These are phyloP conservation scores for Pygoscelis adeliae DNA, from an alignment of 2,113 vertebrate species.

Conservation along the genomic window DNA sequence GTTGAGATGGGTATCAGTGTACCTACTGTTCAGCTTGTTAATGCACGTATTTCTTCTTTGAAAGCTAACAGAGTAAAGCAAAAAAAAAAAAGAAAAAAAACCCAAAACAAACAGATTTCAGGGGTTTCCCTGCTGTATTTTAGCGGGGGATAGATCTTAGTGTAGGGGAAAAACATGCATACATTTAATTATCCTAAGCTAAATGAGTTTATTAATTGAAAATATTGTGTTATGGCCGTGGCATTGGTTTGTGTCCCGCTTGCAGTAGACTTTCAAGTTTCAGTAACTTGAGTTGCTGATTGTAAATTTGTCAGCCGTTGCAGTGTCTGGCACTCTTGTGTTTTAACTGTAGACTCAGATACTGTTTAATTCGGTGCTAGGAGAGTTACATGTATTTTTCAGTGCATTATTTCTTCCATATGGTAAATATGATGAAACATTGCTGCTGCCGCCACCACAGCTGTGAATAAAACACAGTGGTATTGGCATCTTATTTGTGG, in stretches of 20 bases:
- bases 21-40: not conserved
- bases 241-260: not conserved
- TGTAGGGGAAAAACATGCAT: accelerated
- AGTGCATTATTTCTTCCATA: not conserved
- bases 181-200: not conserved
- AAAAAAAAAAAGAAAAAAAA: accelerated
- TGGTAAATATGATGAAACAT: not conserved
- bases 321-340: not conserved
- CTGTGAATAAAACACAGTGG: not conserved
- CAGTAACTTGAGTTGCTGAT: not conserved
- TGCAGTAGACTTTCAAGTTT: not conserved
- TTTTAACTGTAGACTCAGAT: not conserved
- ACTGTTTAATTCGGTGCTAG: not conserved
- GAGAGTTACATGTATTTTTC: not conserved
- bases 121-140: not conserved
- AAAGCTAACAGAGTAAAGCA: not conserved
- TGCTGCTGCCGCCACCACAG: not conserved
- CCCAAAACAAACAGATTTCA: not conserved
- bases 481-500: not conserved
- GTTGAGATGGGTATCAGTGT: not conserved
- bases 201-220: not conserved
- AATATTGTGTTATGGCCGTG: not conserved
- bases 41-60: not conserved
- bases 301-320: not conserved
- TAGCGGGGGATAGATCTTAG: not conserved